Conservation (phyloP, 2,888 invertebrate species). For the Harpagoxenus sublaevis region DNA sequence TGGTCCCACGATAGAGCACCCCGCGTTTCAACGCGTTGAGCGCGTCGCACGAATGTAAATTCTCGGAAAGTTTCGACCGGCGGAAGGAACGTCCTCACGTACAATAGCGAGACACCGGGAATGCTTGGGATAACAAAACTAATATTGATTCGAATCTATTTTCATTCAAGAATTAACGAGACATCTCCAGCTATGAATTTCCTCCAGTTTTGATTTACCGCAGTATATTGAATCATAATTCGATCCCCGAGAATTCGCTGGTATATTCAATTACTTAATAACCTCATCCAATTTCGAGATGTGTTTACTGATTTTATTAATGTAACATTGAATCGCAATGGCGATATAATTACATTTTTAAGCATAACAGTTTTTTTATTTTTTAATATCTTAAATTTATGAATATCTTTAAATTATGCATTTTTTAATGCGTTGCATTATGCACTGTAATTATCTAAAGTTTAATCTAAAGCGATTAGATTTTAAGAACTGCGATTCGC, state of each 20-base stretch:
- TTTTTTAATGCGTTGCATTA: background rate
- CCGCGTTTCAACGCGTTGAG: conserved; percentile 8
- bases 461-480: background rate
- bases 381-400: background rate
- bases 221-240: background rate
- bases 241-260: background rate
- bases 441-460: background rate
- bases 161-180: conserved; percentile 27
- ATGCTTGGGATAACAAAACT: conserved; percentile 52
- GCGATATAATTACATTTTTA: background rate
- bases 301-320: background rate
- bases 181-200: conserved; percentile 10
- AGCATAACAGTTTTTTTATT: background rate
- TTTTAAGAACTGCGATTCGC: background rate
- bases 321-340: background rate
- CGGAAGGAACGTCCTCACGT: conserved; percentile 38
- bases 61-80: conserved; percentile 46
- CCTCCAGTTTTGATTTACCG: background rate
- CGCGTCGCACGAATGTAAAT: conserved; percentile 49
- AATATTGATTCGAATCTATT: conserved; percentile 45
- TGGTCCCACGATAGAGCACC: conserved; percentile 42
- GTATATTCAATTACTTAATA: background rate
- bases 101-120: conserved; percentile 22
- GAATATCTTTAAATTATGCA: background rate
- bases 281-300: background rate